Conservation (phyloP, 2,113 vertebrate species). For the Cyanistes caeruleus region DNA sequence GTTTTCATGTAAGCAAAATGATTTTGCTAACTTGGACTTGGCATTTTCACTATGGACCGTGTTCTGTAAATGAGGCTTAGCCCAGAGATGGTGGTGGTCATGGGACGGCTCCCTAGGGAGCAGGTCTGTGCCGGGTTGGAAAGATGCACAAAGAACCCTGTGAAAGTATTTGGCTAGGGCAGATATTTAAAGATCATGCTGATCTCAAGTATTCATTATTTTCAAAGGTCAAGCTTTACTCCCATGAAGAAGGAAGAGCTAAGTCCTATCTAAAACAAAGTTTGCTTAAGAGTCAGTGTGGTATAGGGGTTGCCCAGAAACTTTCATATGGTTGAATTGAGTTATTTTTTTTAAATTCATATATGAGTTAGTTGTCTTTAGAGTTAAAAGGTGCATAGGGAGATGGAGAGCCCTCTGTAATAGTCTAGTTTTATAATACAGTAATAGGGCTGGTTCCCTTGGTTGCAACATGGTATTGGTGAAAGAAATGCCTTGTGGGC, state of each 20-base stretch:
- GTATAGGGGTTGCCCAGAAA: background rate
- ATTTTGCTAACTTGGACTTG: background rate
- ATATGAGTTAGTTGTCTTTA: background rate
- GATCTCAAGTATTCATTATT: background rate
- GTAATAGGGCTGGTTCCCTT: slow-evolving; percentile 63
- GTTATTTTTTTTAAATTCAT: background rate
- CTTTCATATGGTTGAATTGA: background rate
- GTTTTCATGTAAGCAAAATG: background rate
- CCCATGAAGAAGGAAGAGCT: background rate
- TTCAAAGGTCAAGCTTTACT: background rate
- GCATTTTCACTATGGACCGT: background rate
- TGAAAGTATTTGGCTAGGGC: background rate
- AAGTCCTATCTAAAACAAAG: background rate
- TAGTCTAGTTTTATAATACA: slow-evolving; percentile 52
- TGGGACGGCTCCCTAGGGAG: background rate
- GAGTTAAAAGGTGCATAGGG: background rate
- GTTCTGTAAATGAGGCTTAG: background rate
- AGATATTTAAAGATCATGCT: background rate
- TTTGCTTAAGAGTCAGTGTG: background rate
- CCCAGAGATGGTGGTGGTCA: background rate
- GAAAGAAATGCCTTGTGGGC: slow-evolving; percentile 44
- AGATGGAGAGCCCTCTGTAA: slow-evolving; percentile 14
- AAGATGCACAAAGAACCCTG: background rate
- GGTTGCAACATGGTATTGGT: background rate
- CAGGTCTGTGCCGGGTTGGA: background rate